These are phyloP conservation scores for Ectropis crepuscularia DNA, from an alignment of 2,888 invertebrate genomes.

Conservation along the genomic window DNA sequence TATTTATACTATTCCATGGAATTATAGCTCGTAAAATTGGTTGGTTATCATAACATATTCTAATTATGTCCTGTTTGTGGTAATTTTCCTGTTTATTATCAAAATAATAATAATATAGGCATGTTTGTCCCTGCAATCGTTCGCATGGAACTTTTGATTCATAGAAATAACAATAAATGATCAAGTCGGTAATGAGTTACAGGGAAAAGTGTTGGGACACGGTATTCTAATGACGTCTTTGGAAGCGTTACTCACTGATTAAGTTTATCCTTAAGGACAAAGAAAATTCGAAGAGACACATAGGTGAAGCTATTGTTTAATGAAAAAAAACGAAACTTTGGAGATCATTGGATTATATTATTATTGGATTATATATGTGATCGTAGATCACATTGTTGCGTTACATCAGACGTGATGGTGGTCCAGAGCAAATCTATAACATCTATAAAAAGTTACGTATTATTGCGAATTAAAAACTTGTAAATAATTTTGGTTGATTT, in stretches of 20 bases:
- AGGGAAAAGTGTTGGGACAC: conserved; percentile 25
- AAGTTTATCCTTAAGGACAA: conserved; percentile 18
- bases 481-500: too few species aligned
- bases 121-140: conserved; percentile 34
- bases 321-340: conserved; percentile 6
- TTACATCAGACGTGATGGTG: too few species aligned
- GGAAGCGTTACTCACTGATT: conserved; percentile 17
- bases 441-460: too few species aligned
- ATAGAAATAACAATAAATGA: conserved; percentile 16
- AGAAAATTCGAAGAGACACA: background rate
- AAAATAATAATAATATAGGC: conserved; percentile 38
- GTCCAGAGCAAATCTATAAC: too few species aligned
- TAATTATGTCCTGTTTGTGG: conserved; percentile 44
- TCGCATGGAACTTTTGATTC: conserved; percentile 28
- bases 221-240: conserved; percentile 18
- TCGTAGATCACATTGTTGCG: too few species aligned
- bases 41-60: conserved; percentile 48
- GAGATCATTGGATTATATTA: background rate
- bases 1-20: conserved; percentile 43
- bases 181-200: conserved; percentile 17
- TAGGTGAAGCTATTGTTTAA: background rate
- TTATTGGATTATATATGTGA: too few species aligned
- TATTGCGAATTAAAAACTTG: too few species aligned
- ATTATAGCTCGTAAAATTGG: conserved; percentile 60
- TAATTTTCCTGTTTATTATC: conserved; percentile 59